Evolutionary conservation across 2,888 invertebrate species (phyloP).

Genomic region (Phyllotreta striolata): DNA sequence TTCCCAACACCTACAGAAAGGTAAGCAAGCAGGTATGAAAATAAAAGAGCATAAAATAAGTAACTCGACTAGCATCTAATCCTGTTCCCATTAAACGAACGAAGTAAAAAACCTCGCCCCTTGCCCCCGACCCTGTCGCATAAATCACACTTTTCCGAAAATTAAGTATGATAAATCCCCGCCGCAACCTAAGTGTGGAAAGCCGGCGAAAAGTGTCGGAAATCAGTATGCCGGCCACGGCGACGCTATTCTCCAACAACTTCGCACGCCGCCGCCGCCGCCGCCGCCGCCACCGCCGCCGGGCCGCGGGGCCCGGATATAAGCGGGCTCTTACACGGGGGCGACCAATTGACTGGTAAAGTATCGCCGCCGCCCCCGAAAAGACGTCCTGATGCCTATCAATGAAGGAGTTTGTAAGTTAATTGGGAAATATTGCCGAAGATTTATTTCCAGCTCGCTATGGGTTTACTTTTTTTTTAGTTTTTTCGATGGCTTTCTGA

Average conservation of each 20-base stretch:
- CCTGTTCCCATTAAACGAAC: slow-evolving; percentile 21
- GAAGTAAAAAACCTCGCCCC: slow-evolving; percentile 7
- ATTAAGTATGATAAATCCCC: slow-evolving; percentile 42
- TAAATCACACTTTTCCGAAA: slow-evolving; percentile 38
- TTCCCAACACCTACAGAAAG: neutral
- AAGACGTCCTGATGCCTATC: slow-evolving; percentile 50
- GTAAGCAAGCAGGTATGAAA: neutral
- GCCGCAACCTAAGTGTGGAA: slow-evolving; percentile 36
- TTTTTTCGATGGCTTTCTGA: slow-evolving; percentile 4
- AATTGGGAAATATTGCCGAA: slow-evolving; percentile 41
- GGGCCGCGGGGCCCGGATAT: slow-evolving; percentile 27
- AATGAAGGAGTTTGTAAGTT: slow-evolving; percentile 44
- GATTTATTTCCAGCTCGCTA: slow-evolving; percentile 26
- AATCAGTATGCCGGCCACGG: slow-evolving; percentile 55
- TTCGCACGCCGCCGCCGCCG: slow-evolving; percentile 33
- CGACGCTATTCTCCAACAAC: slow-evolving; percentile 56
- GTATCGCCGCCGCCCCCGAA: slow-evolving; percentile 40
- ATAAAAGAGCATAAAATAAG: neutral
- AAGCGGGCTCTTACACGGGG: slow-evolving; percentile 34
- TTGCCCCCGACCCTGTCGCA: slow-evolving; percentile 17
- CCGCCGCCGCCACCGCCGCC: slow-evolving; percentile 14
- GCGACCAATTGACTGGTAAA: slow-evolving; percentile 46
- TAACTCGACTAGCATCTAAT: slow-evolving; percentile 10
- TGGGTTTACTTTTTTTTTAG: slow-evolving; percentile 13
- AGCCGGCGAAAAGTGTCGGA: slow-evolving; percentile 25